phyloP scores from a whole-genome alignment of 2,888 invertebrate genomes.

The Idaea aversata region DNA sequence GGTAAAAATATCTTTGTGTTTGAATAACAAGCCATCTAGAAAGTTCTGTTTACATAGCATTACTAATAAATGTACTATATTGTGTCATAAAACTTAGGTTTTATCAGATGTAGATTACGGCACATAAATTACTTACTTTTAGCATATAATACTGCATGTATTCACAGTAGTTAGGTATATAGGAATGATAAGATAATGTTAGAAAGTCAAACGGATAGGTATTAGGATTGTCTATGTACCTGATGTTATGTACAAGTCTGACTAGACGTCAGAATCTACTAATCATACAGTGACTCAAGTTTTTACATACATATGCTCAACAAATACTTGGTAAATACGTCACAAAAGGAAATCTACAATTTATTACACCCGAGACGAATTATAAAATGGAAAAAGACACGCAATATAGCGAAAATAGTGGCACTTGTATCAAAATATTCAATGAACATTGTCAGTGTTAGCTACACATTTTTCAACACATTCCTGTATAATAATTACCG shows the following conservation, averaged over 20 bases:
- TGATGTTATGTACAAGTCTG: not conserved
- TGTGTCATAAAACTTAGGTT: not conserved
- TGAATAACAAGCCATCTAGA: not conserved
- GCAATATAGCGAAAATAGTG: slow-evolving; percentile 33
- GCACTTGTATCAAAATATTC: slow-evolving; percentile 28
- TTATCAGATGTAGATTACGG: not conserved
- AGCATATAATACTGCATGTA: not conserved
- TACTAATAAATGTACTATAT: not conserved
- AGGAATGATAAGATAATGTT: not conserved
- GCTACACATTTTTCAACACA: slow-evolving; percentile 48
- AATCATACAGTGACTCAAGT: slow-evolving; percentile 43
- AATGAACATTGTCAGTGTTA: slow-evolving; percentile 35
- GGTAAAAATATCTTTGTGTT: too few species aligned
- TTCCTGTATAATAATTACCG: slow-evolving; percentile 60
- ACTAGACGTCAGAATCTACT: slow-evolving; percentile 29
- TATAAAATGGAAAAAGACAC: slow-evolving; percentile 28
- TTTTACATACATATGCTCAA: slow-evolving; percentile 35
- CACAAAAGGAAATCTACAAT: slow-evolving; percentile 31
- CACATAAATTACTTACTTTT: not conserved
- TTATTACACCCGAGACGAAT: slow-evolving; percentile 12
- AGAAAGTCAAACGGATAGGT: not conserved
- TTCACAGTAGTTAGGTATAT: not conserved
- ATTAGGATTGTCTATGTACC: not conserved
- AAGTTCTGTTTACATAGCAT: slow-evolving; percentile 1
- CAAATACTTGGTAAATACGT: slow-evolving; percentile 35